Percentiles rank a stretch among this genome's conserved stretches.
Evolutionary conservation across 1,140 invertebrate genomes (phyloP).

Genomic region (Brachionus koreanus): DNA sequence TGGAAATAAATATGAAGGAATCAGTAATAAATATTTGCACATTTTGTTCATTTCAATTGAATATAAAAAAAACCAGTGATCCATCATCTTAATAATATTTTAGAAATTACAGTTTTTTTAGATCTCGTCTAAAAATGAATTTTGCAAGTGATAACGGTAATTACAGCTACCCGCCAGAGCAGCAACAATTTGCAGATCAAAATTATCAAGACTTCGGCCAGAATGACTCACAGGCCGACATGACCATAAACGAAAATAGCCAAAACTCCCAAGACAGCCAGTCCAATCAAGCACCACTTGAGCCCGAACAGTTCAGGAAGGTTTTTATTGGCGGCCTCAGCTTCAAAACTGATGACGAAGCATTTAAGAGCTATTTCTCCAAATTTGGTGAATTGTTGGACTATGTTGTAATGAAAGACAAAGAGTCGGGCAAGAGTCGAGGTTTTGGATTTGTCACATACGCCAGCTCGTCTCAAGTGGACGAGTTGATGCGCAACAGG

Average conservation of each 20-base stretch:
- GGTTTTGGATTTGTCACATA: slow-evolving; percentile 96
- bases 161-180: too few species aligned
- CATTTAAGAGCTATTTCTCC: slow-evolving; percentile 15
- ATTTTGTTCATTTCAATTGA: background rate
- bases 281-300: background rate
- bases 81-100: background rate
- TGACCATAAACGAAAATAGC: background rate
- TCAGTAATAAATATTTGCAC: background rate
- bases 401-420: slow-evolving; percentile 43
- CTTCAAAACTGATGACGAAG: slow-evolving; percentile 4
- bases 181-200: too few species aligned
- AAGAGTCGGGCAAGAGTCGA: too few species aligned
- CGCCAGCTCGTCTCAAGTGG: slow-evolving; percentile 81
- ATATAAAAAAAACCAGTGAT: background rate
- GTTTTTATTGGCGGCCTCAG: slow-evolving; percentile 38
- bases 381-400: slow-evolving; percentile 40
- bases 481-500: slow-evolving; percentile 83
- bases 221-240: background rate
- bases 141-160: too few species aligned
- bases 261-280: background rate
- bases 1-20: background rate
- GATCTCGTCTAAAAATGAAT: too few species aligned
- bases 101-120: too few species aligned
- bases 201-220: background rate
- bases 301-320: slow-evolving; percentile 37